Evolutionary conservation across 37 sponge, comb jelly and placozoan species (phyloP).

Genomic region (Cladorhizidae sp.): DNA sequence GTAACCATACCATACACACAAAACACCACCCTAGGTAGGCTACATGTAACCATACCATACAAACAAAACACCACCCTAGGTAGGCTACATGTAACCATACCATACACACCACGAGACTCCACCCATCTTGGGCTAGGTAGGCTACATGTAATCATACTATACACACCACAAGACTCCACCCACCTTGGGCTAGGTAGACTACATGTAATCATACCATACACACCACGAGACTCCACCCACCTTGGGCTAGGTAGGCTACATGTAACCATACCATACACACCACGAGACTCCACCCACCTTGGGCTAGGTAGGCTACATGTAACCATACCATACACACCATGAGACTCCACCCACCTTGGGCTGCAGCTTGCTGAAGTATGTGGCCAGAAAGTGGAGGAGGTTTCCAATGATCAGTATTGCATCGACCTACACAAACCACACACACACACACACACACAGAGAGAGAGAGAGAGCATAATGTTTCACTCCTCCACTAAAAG

Average conservation of each 20-base stretch:
- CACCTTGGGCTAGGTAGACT: neutral
- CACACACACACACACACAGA: neutral
- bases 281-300: neutral
- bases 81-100: too few species aligned
- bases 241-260: neutral
- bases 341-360: neutral
- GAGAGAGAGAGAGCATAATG: neutral
- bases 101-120: slow-evolving; percentile 6
- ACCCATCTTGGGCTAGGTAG: neutral
- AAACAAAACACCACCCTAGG: too few species aligned
- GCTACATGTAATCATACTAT: too few species aligned
- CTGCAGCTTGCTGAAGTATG: slow-evolving; percentile 18
- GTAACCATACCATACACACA: too few species aligned
- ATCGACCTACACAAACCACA: slow-evolving; percentile 6
- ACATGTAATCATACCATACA: too few species aligned
- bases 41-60: too few species aligned
- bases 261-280: too few species aligned
- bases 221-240: neutral
- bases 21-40: too few species aligned
- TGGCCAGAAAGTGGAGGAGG: slow-evolving; percentile 25
- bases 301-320: neutral
- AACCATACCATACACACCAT: too few species aligned
- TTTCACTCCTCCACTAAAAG: too few species aligned
- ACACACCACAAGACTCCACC: neutral
- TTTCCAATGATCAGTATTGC: neutral